Evolutionary conservation across 2,113 vertebrate species (phyloP), one percentile per base, ranked within the genome.

Genomic region (Equus quagga): DNA sequence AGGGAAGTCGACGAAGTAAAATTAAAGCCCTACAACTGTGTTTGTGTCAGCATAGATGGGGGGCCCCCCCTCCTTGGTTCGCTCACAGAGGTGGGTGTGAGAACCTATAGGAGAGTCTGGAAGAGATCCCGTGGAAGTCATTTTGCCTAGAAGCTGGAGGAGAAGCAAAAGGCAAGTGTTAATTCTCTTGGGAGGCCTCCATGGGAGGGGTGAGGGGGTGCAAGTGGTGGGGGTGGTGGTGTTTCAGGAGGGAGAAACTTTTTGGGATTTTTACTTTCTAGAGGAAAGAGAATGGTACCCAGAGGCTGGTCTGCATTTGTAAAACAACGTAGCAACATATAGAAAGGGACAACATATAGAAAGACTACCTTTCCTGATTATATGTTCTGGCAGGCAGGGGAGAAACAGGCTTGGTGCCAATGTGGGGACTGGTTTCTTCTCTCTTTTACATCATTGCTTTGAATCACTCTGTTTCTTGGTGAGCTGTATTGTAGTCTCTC

Each of bases 101-200:
- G 98, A 96, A 86, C 91, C 60, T 95, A 79, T 44, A 95, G 88
- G 89, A 49, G 46, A 79, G 41, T 86, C 97, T 96, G 51, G 95
- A 98, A 97, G 97, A 96, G 44, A 89, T 96, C 83, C 72, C 0
- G 0, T n/a, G 90, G 3, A 96, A 97, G 90, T 97, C 89, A 86
- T 88, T 98, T 97, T 1, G 0, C 83, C 89, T 89, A 87, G 93
- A 88, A 97, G 96, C 97, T 94, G 97, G 94, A 98, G 97, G 83
- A 96, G 85, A 89, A 92, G 88, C 67, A 86, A 92, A 92, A 97
- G 96, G 96, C 96, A 95, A 92, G 94, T 97, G 33, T n/a, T 72
- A 26, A 23, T 31, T 75, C 54, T 94, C 89, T 73, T 64, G 58
- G 87, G 89, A 94, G 73, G 69, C 80, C 76, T 8, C 56, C 69